Evolutionary conservation across 2,888 invertebrate genomes (phyloP), one percentile per base, ranked within the genome.

Genomic region (Trissoscelio sp.): DNA sequence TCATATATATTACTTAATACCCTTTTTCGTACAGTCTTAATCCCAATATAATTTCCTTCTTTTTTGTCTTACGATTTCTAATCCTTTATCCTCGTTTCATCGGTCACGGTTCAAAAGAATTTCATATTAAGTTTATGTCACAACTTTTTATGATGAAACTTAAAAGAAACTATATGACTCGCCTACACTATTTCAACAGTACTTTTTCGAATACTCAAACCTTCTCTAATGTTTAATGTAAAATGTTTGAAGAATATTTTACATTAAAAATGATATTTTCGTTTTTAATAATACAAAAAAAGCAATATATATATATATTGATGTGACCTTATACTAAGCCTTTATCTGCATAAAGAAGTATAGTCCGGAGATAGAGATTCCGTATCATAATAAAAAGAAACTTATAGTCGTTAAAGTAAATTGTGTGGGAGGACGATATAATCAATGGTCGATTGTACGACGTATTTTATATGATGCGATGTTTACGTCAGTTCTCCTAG

Each of bases 391-490:
- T 57, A 57, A 74, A 66, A 67, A 67, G 31, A 58, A 62, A 44
- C 57, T 69, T 31, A n/a, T 39, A 39, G 51, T 64, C 58, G 58
- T 60, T 60, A 39, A 53, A 60, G 51, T 39, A 51, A 58, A 55
- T 77, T 69, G 67, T 51, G 75, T 77, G 24, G 75, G 75, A 55
- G 75, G 67, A 58, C 51, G 22, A 39, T 75, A 48, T 75, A 77
- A 44, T 46, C 67, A 77, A 60, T 77, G 67, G 46, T 44, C 34
- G 58, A 77, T 75, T 37, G 48, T 60, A 64, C 73, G 18, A 22
- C 55, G 55, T 77, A 53, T 69, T 64, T 77, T 77, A 77, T 77
- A 44, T 69, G 77, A 77, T 69, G 24, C 77, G 53, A 69, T 67
- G 69, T 62, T 77, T 48, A 37, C 24, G 28, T 66, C 58, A 46